Base-by-base conservation (phyloP, 2,888 invertebrate species). In the Agriopis aurantiaria region DNA sequence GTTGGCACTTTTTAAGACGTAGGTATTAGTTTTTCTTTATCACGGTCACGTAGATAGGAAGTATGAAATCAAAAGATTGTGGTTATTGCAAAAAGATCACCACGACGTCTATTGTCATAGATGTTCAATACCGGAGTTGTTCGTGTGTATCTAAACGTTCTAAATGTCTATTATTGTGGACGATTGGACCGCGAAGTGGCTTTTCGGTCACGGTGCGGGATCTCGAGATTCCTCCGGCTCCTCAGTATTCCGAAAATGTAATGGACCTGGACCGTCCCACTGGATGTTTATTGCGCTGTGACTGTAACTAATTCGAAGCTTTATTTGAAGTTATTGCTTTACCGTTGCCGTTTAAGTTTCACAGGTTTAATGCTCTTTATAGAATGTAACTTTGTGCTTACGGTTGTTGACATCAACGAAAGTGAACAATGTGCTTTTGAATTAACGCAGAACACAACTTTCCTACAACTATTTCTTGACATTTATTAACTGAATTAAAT, bases 111-210 rank as follows among this genome's bases (percentile, higher is more conserved):
- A 80, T 84, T 84, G 82, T 83, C 75, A 75, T 69, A 79, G 74
- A 71, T 71, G 78, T 77, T 82, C 78, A 85, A 85, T 85, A 67
- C 53, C 63, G 79, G 77, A 81, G 62, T 75, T 82, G 75, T 84
- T 89, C 87, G 87, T 87, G 89, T 88, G 87, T 86, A 82, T 85
- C 89, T 82, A 88, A 90, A 85, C 71, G 66, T 55, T 70, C 33
- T 58, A 63, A 67, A 52, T 23, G 77, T 78, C 82, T 84, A 82
- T 88, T 88, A 86, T 85, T 85, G 81, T 80, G 74, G 76, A 74
- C 81, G 82, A 86, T 75, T 78, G 82, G 83, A 87, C 83, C 86
- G 86, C 82, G 85, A 88, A 87, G 83, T 79, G 77, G 83, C 76
- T 79, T 81, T 78, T 82, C 79, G 74, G 85, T 84, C 83, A 85